Evolutionary conservation across 2,888 invertebrate genomes (phyloP).

Genomic region (Ferrisia virgata): DNA sequence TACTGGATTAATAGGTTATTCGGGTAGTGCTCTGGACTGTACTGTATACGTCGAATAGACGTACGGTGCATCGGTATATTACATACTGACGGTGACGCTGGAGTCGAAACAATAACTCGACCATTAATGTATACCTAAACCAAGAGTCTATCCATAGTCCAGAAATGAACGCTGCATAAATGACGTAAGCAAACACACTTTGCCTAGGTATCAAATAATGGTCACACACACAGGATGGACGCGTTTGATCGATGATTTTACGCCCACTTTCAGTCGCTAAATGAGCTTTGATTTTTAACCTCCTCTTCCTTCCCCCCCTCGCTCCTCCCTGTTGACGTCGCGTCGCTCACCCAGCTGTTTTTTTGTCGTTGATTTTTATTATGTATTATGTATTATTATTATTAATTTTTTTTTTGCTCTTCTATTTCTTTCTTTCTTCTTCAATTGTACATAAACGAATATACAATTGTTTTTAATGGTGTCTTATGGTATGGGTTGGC

Average conservation of each 20-base stretch:
- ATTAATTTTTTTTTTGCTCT: too few species aligned
- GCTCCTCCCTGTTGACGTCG: not conserved
- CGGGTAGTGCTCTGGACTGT: not conserved
- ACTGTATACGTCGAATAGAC: not conserved
- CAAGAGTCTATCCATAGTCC: not conserved
- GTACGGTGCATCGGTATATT: not conserved
- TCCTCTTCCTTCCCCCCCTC: not conserved
- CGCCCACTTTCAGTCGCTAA: not conserved
- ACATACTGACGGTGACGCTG: not conserved
- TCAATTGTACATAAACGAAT: not conserved
- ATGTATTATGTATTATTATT: not conserved
- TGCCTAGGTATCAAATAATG: not conserved
- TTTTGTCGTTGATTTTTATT: not conserved
- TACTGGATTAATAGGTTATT: slow-evolving; percentile 28
- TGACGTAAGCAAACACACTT: too few species aligned
- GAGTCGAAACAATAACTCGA: not conserved
- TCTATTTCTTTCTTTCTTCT: too few species aligned
- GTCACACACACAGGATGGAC: slow-evolving; percentile 30
- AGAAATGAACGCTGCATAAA: too few species aligned
- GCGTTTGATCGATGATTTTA: slow-evolving; percentile 11
- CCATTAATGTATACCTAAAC: not conserved
- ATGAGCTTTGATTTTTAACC: not conserved
- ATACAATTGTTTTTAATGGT: not conserved
- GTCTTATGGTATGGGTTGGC: not conserved
- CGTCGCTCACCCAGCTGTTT: not conserved